Evolutionary conservation across 2,888 invertebrate species (phyloP).

Genomic region (Drosophila yooni): DNA sequence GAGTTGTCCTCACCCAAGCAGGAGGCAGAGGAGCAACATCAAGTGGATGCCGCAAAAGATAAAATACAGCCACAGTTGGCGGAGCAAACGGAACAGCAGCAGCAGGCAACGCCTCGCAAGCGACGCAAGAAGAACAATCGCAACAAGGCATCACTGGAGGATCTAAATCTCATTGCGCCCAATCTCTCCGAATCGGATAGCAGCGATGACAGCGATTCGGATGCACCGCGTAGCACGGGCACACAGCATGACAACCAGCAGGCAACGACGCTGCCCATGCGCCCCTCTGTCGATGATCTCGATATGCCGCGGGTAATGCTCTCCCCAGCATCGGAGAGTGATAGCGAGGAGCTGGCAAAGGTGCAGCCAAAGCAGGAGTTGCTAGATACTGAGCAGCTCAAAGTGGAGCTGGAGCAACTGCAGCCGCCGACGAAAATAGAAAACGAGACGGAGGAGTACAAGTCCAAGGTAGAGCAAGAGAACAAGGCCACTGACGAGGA

Average conservation of each 20-base stretch:
- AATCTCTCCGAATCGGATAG: constrained; percentile 94
- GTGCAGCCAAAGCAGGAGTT: constrained; percentile 7
- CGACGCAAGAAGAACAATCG: constrained; percentile 83
- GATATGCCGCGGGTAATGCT: constrained; percentile 82
- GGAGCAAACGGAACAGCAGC: constrained; percentile 30
- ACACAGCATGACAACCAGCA: constrained; percentile 16
- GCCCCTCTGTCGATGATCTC: constrained; percentile 64
- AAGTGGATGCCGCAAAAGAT: constrained; percentile 15
- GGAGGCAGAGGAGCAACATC: constrained; percentile 6
- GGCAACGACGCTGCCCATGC: constrained; percentile 49
- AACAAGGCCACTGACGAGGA: constrained; percentile 31
- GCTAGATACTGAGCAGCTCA: constrained; percentile 2
- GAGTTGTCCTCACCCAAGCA: constrained; percentile 3
- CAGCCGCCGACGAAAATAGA: constrained; percentile 14
- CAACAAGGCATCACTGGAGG: constrained; percentile 85
- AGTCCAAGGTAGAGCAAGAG: constrained; percentile 22
- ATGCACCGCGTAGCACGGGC: constrained; percentile 52
- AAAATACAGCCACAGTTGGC: not conserved
- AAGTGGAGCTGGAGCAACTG: constrained; percentile 17
- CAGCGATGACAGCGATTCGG: constrained; percentile 88
- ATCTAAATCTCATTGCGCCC: constrained; percentile 91
- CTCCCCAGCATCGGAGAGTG: constrained; percentile 82
- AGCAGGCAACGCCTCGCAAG: constrained; percentile 69
- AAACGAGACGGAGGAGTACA: constrained; percentile 22
- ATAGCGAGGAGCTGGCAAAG: constrained; percentile 48